phyloP scores from a whole-genome alignment of 2,888 invertebrate species.

The Apoda limacodes region DNA sequence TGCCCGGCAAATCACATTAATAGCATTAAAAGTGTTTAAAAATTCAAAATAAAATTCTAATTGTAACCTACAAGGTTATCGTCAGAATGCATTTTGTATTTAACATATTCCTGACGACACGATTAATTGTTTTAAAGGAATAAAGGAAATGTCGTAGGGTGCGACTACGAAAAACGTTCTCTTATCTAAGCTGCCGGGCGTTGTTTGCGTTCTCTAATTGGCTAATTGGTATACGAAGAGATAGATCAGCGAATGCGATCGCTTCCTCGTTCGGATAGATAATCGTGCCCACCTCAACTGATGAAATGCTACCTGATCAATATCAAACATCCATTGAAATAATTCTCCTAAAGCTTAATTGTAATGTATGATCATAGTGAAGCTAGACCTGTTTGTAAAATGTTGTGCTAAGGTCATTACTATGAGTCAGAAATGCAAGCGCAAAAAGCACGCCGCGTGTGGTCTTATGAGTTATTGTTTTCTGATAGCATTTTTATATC shows the following conservation, averaged over 20 bases:
- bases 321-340: constrained; percentile 57
- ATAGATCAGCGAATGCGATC: constrained; percentile 56
- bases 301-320: constrained; percentile 56
- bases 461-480: constrained; percentile 24
- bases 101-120: too few relatives aligned
- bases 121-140: constrained; percentile 17
- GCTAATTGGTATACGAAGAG: constrained; percentile 65
- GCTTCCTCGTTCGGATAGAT: constrained; percentile 54
- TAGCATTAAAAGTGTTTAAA: too few relatives aligned
- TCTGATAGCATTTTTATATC: constrained; percentile 1
- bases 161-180: constrained; percentile 35
- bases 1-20: too few relatives aligned
- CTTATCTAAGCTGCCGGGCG: constrained; percentile 39
- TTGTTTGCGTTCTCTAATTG: constrained; percentile 62
- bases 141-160: constrained; percentile 21
- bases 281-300: constrained; percentile 45
- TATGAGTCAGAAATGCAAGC: constrained; percentile 29
- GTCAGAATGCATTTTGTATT: too few relatives aligned
- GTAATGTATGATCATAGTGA: background rate
- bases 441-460: constrained; percentile 42
- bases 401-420: constrained; percentile 24
- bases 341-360: constrained; percentile 29
- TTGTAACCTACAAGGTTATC: too few relatives aligned
- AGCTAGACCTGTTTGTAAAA: background rate
- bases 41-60: too few relatives aligned